Evolutionary conservation across 1,140 invertebrate species (phyloP).

Genomic region (Triops cancriformis): DNA sequence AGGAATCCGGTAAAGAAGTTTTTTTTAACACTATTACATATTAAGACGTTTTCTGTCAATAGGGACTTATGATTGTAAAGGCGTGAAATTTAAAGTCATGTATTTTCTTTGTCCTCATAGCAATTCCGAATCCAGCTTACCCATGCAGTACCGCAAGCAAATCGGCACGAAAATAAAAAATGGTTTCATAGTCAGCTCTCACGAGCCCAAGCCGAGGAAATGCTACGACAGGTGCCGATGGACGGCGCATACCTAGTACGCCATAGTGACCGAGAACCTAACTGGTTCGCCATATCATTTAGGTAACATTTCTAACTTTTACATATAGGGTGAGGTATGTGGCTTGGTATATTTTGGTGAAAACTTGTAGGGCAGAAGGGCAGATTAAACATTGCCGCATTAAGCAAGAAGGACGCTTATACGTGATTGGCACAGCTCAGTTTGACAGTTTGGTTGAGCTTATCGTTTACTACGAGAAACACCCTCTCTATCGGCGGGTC

Average conservation of each 20-base stretch:
- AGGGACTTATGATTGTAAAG: too few relatives aligned
- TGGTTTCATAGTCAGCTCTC: slow-evolving; percentile 83
- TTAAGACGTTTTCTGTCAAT: too few relatives aligned
- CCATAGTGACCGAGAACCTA: slow-evolving; percentile 71
- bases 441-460: slow-evolving; percentile 92
- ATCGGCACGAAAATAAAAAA: slow-evolving; percentile 85
- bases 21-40: background rate
- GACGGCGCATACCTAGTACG: slow-evolving; percentile 90
- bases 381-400: slow-evolving; percentile 94
- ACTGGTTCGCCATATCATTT: slow-evolving; percentile 89
- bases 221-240: slow-evolving; percentile 65
- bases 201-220: slow-evolving; percentile 72
- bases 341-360: slow-evolving; percentile 23
- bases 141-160: slow-evolving; percentile 89
- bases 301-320: slow-evolving; percentile 55
- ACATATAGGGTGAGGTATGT: background rate
- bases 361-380: slow-evolving; percentile 63
- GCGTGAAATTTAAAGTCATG: too few relatives aligned
- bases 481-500: slow-evolving; percentile 82
- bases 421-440: slow-evolving; percentile 76
- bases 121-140: slow-evolving; percentile 79
- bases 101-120: slow-evolving; percentile 36
- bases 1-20: slow-evolving; percentile 57
- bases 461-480: slow-evolving; percentile 79
- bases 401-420: slow-evolving; percentile 79